Evolutionary conservation across 2,797 vertebrate species (phyloP).

Genomic region (Champsocephalus esox): DNA sequence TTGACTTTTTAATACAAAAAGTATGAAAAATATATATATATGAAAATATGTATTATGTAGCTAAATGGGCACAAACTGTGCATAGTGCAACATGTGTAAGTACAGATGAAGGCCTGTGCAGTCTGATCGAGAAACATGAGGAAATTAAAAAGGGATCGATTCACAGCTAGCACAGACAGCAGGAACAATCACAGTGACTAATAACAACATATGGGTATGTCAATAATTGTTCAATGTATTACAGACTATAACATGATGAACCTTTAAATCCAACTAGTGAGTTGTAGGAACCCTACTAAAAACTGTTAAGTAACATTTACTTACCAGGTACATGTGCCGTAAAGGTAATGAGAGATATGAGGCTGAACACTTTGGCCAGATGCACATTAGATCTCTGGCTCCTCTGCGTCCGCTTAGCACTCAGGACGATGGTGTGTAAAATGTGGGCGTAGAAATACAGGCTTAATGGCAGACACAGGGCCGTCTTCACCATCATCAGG

Average conservation of each 20-base stretch:
- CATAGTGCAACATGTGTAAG: neutral
- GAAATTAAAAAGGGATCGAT: neutral
- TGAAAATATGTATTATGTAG: neutral
- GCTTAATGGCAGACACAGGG: slow-evolving; percentile 60
- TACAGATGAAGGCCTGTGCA: neutral
- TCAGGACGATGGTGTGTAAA: slow-evolving; percentile 63
- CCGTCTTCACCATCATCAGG: slow-evolving; percentile 56
- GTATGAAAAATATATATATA: neutral
- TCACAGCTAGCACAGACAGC: neutral
- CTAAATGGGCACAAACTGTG: neutral
- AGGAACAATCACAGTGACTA: neutral
- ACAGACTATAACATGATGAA: neutral
- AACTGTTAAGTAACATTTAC: neutral
- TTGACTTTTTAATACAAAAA: neutral
- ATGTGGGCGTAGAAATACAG: slow-evolving; percentile 74
- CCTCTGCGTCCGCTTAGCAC: slow-evolving; percentile 68
- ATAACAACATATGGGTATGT: neutral
- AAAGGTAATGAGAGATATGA: slow-evolving; percentile 75
- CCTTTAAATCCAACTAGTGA: neutral
- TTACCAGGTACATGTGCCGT: slow-evolving; percentile 71
- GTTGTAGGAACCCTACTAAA: neutral
- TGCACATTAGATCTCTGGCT: slow-evolving; percentile 70
- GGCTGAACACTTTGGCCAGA: slow-evolving; percentile 69
- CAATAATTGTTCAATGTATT: neutral
- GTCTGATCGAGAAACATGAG: neutral